Evolutionary conservation across 1,140 invertebrate genomes (phyloP), one percentile per base, ranked within the genome.

Genomic region (Tetraneura akinire): DNA sequence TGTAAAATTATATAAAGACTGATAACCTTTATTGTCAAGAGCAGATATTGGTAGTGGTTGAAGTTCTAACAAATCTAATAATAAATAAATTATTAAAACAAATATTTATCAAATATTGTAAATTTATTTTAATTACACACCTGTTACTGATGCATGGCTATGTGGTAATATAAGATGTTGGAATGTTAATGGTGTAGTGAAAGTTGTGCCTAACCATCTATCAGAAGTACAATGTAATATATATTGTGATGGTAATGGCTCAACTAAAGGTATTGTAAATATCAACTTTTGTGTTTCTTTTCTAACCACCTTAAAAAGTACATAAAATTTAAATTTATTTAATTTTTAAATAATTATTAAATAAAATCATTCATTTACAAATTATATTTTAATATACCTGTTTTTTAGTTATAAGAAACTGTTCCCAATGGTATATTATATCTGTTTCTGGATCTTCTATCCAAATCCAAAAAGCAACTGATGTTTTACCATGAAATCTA

Each of bases 391-490:
- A 55, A 42, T 29, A 84, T 84, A 96, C 94, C 88, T 94, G 91
- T 87, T 95, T 95, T 86, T 93, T 93, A 21, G 92, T 94, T 1
- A 99, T 86, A 16, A 93, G 89, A 85, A 99, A 95, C 83, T 94
- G 93, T 85, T 99, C 98, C 71, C 93, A 93, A 87, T 99, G 98
- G 86, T 98, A 97, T 84, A 99, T 98, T 82, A 91, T 91, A 86
- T 98, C 96, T 80, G 89, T 93, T 16, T 95, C 93, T 0, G 96
- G 92, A 87, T 99, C 96, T 87, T 98, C 97, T 18, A 99, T 92
- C 96, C 97, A 98, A 71, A 99, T 91, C 94, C 96, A 99, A 86
- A 98, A 99, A 3, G 92, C 89, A 87, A 99, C 95, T 1, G 92
- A 90, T 13, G 89, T 90, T 85, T 92, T 93, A 0, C 97, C 96